Evolutionary conservation across 2,113 vertebrate genomes (phyloP).

Genomic region (Larimichthys crocea): DNA sequence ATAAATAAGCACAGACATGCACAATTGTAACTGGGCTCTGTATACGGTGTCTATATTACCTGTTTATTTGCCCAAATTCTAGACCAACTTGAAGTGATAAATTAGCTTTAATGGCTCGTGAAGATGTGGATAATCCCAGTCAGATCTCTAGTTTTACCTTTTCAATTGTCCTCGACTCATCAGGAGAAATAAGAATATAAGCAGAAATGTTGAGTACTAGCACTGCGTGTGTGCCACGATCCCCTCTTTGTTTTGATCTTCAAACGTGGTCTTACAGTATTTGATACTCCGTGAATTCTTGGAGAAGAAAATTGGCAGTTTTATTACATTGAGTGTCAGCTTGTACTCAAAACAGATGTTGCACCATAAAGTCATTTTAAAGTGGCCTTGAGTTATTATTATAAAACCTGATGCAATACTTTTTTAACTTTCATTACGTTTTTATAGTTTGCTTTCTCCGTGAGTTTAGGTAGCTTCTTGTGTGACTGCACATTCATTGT

Average conservation of each 20-base stretch:
- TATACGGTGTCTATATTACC: background rate
- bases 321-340: conserved; percentile 49
- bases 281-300: conserved; percentile 33
- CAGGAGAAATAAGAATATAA: background rate
- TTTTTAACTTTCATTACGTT: conserved; percentile 40
- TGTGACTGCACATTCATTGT: conserved; percentile 17
- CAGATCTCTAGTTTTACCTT: background rate
- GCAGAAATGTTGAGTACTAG: background rate
- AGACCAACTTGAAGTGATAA: background rate
- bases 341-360: conserved; percentile 64
- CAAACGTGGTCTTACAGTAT: conserved; percentile 37
- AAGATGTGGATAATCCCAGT: background rate
- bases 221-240: conserved; percentile 34
- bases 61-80: background rate
- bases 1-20: background rate
- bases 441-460: conserved; percentile 12
- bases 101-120: background rate
- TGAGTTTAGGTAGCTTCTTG: background rate
- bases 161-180: background rate
- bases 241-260: conserved; percentile 39
- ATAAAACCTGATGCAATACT: conserved; percentile 36
- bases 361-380: conserved; percentile 58
- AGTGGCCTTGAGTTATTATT: conserved; percentile 56
- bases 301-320: conserved; percentile 46
- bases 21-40: background rate